Percentiles rank a stretch among this genome's conserved stretches.
Conservation (phyloP, 1,140 invertebrate species). For the Drosophila pseudoobscura region DNA sequence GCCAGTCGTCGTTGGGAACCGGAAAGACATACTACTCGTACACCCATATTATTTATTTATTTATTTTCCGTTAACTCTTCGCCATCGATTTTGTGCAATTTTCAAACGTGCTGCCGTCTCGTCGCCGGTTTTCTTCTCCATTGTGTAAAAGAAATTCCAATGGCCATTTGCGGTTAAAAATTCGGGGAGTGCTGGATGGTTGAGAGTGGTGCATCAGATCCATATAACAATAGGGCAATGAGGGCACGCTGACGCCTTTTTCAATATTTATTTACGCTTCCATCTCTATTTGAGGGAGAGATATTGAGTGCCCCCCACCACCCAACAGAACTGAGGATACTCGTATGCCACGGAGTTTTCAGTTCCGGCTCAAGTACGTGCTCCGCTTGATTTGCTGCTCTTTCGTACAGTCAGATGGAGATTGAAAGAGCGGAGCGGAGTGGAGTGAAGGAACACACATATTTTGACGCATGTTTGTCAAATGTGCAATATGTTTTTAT, state of each 20-base stretch:
- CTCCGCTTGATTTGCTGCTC: conserved; percentile 46
- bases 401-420: conserved; percentile 21
- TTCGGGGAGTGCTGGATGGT: not conserved
- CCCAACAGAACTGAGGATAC: conserved; percentile 12
- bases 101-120: conserved; percentile 52
- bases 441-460: conserved; percentile 7
- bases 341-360: conserved; percentile 49
- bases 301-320: not conserved
- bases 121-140: conserved; percentile 8
- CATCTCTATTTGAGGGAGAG: conserved; percentile 30
- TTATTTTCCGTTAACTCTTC: conserved; percentile 44
- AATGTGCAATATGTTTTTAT: conserved; percentile 47
- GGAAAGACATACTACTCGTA: conserved; percentile 34
- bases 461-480: conserved; percentile 49
- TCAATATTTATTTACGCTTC: conserved; percentile 72
- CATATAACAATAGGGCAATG: conserved; percentile 29
- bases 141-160: conserved; percentile 60
- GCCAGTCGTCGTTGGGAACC: conserved; percentile 32
- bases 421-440: not conserved
- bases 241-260: conserved; percentile 39
- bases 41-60: conserved; percentile 66
- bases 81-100: conserved; percentile 58
- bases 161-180: conserved; percentile 48
- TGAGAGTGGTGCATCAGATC: conserved; percentile 13
- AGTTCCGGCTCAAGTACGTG: conserved; percentile 56